Conservation (phyloP, 1,140 invertebrate genomes). For the Diorhabda elongata region DNA sequence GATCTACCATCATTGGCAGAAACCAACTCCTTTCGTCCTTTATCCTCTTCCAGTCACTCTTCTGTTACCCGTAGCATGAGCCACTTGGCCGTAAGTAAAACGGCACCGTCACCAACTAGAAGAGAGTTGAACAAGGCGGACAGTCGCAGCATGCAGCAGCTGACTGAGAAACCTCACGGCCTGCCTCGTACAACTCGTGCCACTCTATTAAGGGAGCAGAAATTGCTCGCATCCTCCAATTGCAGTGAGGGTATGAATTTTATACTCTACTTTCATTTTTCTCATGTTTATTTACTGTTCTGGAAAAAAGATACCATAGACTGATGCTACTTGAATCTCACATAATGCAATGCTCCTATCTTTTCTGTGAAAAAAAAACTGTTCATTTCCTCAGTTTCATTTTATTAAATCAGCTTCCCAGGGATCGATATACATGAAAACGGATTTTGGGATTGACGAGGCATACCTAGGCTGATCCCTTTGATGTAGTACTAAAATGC, state of each 20-base stretch:
- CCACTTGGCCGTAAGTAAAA: conserved; percentile 53
- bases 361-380: too few relatives aligned
- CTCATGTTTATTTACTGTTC: background rate
- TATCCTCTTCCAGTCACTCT: conserved; percentile 37
- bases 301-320: background rate
- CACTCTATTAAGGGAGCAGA: conserved; percentile 43
- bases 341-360: too few relatives aligned
- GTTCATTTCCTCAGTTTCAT: too few relatives aligned
- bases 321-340: too few relatives aligned
- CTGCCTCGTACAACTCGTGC: conserved; percentile 43
- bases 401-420: too few relatives aligned
- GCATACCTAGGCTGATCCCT: too few relatives aligned
- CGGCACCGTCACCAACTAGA: conserved; percentile 31
- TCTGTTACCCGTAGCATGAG: conserved; percentile 63
- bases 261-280: background rate
- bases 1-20: conserved; percentile 54
- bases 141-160: conserved; percentile 63
- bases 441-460: too few relatives aligned
- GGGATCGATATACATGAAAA: too few relatives aligned
- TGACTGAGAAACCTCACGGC: conserved; percentile 48
- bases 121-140: conserved; percentile 41
- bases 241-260: conserved; percentile 38
- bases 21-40: conserved; percentile 34
- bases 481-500: too few relatives aligned
- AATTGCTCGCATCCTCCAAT: conserved; percentile 34